Evolutionary conservation across 2,113 vertebrate genomes (phyloP).

Genomic region (Calyptommatus sinebrachiatus): DNA sequence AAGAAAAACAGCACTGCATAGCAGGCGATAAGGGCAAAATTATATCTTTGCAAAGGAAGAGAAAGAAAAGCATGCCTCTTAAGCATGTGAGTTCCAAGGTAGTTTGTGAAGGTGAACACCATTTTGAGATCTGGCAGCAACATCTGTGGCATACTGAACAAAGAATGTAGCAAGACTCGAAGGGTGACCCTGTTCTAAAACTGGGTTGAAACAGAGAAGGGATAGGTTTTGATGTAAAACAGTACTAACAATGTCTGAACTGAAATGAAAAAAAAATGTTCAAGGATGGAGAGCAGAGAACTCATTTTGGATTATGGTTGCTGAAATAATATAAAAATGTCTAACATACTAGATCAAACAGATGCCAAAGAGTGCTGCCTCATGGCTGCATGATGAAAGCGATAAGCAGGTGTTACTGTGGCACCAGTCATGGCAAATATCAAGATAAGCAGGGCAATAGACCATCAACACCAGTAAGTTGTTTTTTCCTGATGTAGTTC

Average conservation of each 20-base stretch:
- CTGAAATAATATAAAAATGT: not conserved
- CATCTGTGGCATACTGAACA: not conserved
- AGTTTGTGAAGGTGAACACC: not conserved
- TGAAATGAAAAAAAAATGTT: not conserved
- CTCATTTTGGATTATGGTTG: not conserved
- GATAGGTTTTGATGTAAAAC: accelerated
- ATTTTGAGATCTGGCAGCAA: not conserved
- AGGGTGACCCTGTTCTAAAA: not conserved
- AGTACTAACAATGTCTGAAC: not conserved
- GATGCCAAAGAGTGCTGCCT: conserved; percentile 12
- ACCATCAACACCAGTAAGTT: too few relatives aligned
- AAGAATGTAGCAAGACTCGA: not conserved
- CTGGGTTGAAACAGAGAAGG: not conserved
- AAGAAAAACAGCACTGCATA: accelerated
- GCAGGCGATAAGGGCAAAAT: not conserved
- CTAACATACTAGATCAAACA: not conserved
- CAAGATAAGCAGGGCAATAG: too few relatives aligned
- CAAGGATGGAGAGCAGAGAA: not conserved
- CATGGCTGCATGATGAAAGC: conserved; percentile 16
- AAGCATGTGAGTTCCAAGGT: not conserved
- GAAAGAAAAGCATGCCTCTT: not conserved
- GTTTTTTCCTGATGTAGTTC: too few relatives aligned
- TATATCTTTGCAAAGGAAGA: not conserved
- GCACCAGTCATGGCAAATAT: too few relatives aligned
- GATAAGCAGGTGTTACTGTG: not conserved